Percentiles rank a stretch among this genome's conserved stretches.
Evolutionary conservation across 35 echinoderm and acorn worm species (phyloP).

Genomic region (Nesometra sesokonis): DNA sequence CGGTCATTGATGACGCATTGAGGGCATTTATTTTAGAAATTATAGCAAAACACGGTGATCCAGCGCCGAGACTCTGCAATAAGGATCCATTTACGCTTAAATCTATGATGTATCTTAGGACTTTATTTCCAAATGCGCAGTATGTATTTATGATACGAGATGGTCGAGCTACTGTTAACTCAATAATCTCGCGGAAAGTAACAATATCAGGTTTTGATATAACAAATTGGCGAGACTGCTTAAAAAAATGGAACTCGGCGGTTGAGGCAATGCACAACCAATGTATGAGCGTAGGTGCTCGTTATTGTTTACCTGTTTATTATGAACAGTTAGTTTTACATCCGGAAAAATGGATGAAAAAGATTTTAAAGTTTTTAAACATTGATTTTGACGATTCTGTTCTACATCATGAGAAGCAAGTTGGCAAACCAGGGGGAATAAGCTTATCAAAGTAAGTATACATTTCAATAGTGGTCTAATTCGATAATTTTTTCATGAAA

Average conservation of each 20-base stretch:
- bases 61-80: conserved; percentile 83
- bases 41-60: conserved; percentile 84
- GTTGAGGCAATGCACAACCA: conserved; percentile 90
- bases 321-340: conserved; percentile 90
- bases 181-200: conserved; percentile 89
- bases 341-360: conserved; percentile 66
- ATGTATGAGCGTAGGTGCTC: conserved; percentile 53
- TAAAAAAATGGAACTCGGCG: conserved; percentile 87
- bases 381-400: conserved; percentile 63
- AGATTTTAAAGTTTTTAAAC: conserved; percentile 67
- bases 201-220: conserved; percentile 90
- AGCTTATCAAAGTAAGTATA: conserved; percentile 81
- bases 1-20: conserved; percentile 80
- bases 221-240: conserved; percentile 71
- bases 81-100: conserved; percentile 91
- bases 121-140: conserved; percentile 80
- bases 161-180: conserved; percentile 88
- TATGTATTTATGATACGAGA: conserved; percentile 96
- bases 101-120: conserved; percentile 73
- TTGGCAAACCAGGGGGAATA: conserved; percentile 79
- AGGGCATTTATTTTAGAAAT: conserved; percentile 92
- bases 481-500: no score
- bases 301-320: conserved; percentile 57
- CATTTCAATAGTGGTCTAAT: no score
- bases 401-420: conserved; percentile 75